phyloP scores from a whole-genome alignment of 2,113 vertebrate species.

The Thymallus thymallus region DNA sequence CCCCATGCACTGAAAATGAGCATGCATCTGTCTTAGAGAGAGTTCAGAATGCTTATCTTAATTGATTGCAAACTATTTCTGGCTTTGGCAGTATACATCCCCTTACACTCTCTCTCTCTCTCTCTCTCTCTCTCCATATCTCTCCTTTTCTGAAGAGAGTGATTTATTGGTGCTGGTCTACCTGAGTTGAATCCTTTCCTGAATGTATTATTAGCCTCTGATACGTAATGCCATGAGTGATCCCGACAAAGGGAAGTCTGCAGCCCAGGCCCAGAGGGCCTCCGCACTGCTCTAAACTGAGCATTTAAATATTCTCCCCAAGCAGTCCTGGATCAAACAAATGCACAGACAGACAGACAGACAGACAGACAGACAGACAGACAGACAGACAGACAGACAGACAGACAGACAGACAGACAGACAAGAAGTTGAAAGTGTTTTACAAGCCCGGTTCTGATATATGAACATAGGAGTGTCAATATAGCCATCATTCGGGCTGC shows the following conservation, averaged over 20 bases:
- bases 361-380: neutral
- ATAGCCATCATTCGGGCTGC: slow-evolving; percentile 24
- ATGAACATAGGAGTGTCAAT: slow-evolving; percentile 33
- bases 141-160: slow-evolving; percentile 38
- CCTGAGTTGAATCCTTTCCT: slow-evolving; percentile 50
- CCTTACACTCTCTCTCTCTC: slow-evolving; percentile 7
- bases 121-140: slow-evolving; percentile 30
- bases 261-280: slow-evolving; percentile 21
- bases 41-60: slow-evolving; percentile 57
- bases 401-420: neutral
- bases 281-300: slow-evolving; percentile 27
- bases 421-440: neutral
- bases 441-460: slow-evolving; percentile 28
- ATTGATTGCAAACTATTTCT: slow-evolving; percentile 60
- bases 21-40: slow-evolving; percentile 50
- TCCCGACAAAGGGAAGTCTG: slow-evolving; percentile 36
- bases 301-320: slow-evolving; percentile 24
- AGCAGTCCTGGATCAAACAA: neutral
- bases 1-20: slow-evolving; percentile 43
- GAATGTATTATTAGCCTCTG: slow-evolving; percentile 59
- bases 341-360: neutral
- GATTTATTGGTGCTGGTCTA: slow-evolving; percentile 61
- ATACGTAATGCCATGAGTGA: slow-evolving; percentile 43
- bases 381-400: neutral
- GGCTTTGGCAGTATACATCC: slow-evolving; percentile 35